Percentiles rank a stretch among this genome's conserved stretches.
Conservation (phyloP, 2,888 invertebrate species). For the Folsomia candida region DNA sequence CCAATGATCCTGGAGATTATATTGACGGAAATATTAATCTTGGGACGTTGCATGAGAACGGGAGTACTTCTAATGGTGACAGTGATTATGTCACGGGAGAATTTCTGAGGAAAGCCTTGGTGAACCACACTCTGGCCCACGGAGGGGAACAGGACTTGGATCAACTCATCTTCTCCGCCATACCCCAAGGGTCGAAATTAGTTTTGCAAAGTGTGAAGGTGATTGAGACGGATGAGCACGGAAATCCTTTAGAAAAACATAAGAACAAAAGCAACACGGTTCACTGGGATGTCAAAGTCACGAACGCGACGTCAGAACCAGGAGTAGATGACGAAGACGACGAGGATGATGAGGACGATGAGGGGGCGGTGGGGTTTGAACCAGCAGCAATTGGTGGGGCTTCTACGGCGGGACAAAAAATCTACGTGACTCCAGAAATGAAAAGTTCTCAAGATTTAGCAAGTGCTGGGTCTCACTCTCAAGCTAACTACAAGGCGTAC, state of each 20-base stretch:
- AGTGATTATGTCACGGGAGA: constrained; percentile 22
- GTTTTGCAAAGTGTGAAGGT: constrained; percentile 48
- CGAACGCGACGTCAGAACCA: constrained; percentile 29
- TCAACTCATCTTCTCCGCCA: constrained; percentile 45
- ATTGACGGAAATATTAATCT: background rate
- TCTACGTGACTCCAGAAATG: background rate
- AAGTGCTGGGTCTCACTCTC: constrained; percentile 36
- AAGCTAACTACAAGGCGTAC: constrained; percentile 39
- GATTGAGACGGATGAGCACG: constrained; percentile 49
- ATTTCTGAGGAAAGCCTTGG: constrained; percentile 35
- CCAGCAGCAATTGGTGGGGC: background rate
- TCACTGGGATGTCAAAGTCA: constrained; percentile 40
- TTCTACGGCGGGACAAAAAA: background rate
- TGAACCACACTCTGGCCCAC: constrained; percentile 45
- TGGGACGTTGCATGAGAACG: background rate
- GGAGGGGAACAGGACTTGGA: constrained; percentile 48
- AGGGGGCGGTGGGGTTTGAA: constrained; percentile 7
- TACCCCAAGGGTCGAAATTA: constrained; percentile 49
- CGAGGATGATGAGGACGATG: constrained; percentile 23
- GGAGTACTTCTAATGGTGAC: background rate
- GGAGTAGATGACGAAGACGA: constrained; percentile 27
- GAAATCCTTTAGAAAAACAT: constrained; percentile 37
- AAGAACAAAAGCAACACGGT: constrained; percentile 28
- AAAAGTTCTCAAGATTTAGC: constrained; percentile 22
- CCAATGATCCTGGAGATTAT: background rate